These are phyloP conservation scores for Mastomys coucha DNA, from an alignment of 2,113 vertebrate genomes.

Conservation along the genomic window DNA sequence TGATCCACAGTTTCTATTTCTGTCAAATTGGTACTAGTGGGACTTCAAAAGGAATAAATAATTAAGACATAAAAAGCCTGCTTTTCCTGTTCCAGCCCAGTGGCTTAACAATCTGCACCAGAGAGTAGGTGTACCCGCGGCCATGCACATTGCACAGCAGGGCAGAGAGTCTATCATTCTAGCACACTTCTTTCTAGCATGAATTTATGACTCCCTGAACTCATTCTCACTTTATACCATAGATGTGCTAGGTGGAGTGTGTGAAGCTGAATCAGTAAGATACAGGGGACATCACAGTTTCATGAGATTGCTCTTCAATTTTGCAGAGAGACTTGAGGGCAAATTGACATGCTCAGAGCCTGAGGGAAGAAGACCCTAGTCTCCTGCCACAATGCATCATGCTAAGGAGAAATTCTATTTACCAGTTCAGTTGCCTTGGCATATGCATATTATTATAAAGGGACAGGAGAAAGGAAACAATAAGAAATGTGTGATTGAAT, in stretches of 20 bases:
- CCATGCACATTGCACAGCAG: neutral
- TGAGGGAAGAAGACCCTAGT: neutral
- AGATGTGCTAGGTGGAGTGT: neutral
- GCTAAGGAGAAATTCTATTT: neutral
- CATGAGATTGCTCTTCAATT: neutral
- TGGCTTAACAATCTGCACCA: slow-evolving; percentile 44
- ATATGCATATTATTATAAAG: neutral
- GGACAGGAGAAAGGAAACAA: neutral
- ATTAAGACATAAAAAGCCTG: slow-evolving; percentile 51
- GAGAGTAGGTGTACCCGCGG: neutral
- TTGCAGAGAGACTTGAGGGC: neutral
- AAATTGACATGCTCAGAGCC: neutral
- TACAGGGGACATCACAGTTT: neutral
- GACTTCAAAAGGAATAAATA: slow-evolving; percentile 76
- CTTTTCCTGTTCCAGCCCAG: slow-evolving; percentile 59
- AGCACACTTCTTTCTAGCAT: neutral
- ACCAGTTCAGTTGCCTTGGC: neutral
- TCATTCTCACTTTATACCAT: neutral
- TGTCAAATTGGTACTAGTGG: slow-evolving; percentile 63
- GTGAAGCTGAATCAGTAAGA: neutral
- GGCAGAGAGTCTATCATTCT: neutral
- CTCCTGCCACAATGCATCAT: neutral
- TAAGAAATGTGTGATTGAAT: neutral
- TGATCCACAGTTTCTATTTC: slow-evolving; percentile 76
- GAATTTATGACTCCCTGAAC: neutral